phyloP scores from a whole-genome alignment of 2,113 vertebrate species.

The Tragelaphus scriptus region DNA sequence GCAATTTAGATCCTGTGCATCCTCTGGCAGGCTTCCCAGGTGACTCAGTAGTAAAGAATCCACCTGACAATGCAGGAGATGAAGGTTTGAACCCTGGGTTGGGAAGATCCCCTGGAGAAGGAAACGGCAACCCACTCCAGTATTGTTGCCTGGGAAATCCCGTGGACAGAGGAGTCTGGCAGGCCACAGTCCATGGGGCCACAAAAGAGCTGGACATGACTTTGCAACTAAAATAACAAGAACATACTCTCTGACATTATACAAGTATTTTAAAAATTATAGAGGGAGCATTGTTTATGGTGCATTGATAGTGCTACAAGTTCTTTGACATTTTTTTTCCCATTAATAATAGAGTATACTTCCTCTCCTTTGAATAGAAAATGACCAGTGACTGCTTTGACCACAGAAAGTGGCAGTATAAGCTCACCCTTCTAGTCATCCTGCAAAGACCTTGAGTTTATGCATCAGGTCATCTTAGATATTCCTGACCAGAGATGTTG shows the following conservation, averaged over 20 bases:
- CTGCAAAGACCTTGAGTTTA: rapidly evolving
- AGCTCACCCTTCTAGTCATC: not conserved
- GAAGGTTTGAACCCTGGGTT: not conserved
- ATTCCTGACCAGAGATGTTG: not conserved
- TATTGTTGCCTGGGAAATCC: not conserved
- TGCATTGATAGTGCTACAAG: not conserved
- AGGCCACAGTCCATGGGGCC: not conserved
- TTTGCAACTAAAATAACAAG: not conserved
- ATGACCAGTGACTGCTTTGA: not conserved
- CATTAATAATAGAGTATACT: not conserved
- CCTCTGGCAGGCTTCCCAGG: not conserved
- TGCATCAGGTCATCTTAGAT: not conserved
- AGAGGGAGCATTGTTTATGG: not conserved
- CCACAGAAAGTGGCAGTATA: rapidly evolving
- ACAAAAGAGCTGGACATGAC: not conserved
- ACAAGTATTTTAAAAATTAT: not conserved
- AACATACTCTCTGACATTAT: not conserved
- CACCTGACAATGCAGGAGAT: not conserved
- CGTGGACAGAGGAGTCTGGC: not conserved
- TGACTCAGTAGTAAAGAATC: not conserved
- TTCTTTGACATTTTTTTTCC: not conserved
- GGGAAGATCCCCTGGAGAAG: not conserved
- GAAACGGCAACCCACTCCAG: not conserved
- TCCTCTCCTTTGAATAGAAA: not conserved
- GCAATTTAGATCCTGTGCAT: not conserved